Evolutionary conservation across 2,797 vertebrate genomes (phyloP).

Genomic region (Galaxias olidus): DNA sequence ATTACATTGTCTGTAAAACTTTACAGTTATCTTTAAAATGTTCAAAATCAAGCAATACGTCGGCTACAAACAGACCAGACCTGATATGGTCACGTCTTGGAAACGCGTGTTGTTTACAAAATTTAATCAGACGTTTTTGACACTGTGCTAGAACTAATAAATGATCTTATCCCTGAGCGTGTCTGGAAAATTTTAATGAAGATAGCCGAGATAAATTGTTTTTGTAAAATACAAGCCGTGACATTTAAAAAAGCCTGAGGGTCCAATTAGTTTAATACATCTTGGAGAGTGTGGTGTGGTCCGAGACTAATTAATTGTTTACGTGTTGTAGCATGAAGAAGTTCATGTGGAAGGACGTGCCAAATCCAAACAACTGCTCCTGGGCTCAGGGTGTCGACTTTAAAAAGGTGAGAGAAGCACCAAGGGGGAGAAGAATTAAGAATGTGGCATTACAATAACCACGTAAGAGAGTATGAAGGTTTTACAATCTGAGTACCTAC

Average conservation of each 20-base stretch:
- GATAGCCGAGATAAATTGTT: slow-evolving; percentile 11
- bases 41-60: not conserved
- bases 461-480: too few species aligned
- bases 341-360: slow-evolving; percentile 91
- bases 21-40: not conserved
- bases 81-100: too few species aligned
- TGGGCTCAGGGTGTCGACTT: slow-evolving; percentile 94
- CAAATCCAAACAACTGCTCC: slow-evolving; percentile 94
- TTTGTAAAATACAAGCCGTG: slow-evolving; percentile 25
- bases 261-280: slow-evolving; percentile 40
- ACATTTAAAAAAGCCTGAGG: slow-evolving; percentile 50
- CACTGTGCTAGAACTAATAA: slow-evolving; percentile 30
- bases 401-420: slow-evolving; percentile 78
- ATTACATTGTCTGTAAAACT: too few species aligned
- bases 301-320: slow-evolving; percentile 20
- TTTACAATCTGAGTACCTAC: too few species aligned
- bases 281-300: not conserved
- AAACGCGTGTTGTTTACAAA: too few species aligned
- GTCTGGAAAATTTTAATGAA: slow-evolving; percentile 16
- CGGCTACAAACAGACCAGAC: not conserved
- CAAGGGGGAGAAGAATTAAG: too few species aligned
- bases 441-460: too few species aligned
- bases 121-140: not conserved
- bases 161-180: slow-evolving; percentile 31
- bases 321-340: slow-evolving; percentile 85